Conservation (phyloP, 2,888 invertebrate genomes). For the Drosophila subsilvestris region DNA sequence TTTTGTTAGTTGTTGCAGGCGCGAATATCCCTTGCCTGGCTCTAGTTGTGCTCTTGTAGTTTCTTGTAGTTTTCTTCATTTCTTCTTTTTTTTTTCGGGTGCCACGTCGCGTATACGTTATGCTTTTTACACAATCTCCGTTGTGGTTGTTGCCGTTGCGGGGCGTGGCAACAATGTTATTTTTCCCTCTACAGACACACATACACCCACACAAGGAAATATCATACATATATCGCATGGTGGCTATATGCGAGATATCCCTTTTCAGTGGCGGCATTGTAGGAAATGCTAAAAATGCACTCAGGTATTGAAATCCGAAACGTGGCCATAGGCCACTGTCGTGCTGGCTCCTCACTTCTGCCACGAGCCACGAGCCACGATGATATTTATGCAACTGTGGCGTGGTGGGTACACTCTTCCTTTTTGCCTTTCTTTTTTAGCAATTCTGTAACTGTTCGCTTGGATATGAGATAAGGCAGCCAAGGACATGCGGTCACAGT, state of each 20-base stretch:
- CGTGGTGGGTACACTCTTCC: conserved; percentile 28
- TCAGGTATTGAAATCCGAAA: conserved; percentile 69
- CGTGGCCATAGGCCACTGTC: conserved; percentile 26
- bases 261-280: conserved; percentile 46
- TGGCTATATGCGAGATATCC: conserved; percentile 34
- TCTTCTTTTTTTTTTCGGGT: conserved; percentile 21
- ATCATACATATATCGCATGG: conserved; percentile 53
- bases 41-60: background rate
- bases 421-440: conserved; percentile 5
- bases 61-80: conserved; percentile 12
- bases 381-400: conserved; percentile 71
- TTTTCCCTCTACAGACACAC: conserved; percentile 36
- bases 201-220: conserved; percentile 20
- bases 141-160: conserved; percentile 40
- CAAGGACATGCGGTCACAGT: conserved; percentile 10
- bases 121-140: conserved; percentile 68
- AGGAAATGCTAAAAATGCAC: conserved; percentile 72
- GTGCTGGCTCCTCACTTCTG: conserved; percentile 9
- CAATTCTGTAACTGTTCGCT: conserved; percentile 14
- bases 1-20: conserved; percentile 57
- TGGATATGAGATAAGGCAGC: conserved; percentile 29
- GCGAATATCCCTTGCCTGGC: conserved; percentile 41
- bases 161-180: conserved; percentile 9
- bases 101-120: conserved; percentile 74
- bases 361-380: conserved; percentile 28